These are phyloP conservation scores for Oryzias sinensis DNA, from an alignment of 2,797 vertebrate genomes.

Conservation along the genomic window DNA sequence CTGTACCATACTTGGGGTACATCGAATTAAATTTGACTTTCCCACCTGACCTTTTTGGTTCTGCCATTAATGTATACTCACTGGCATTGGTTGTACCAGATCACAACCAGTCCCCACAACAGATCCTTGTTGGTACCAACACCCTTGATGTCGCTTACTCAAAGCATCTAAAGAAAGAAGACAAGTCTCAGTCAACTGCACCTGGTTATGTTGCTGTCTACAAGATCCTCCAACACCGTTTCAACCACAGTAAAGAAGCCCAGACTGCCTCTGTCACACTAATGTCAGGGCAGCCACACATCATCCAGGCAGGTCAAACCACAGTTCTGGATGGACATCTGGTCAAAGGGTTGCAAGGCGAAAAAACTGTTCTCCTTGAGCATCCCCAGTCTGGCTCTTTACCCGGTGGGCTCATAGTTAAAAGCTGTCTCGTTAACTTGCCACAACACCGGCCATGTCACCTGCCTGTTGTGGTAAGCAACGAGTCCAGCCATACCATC, in stretches of 20 bases:
- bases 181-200: too few relatives aligned
- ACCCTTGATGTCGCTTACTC: too few relatives aligned
- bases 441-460: slow-evolving; percentile 1
- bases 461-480: background rate
- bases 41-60: background rate
- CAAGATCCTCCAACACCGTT: too few relatives aligned
- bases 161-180: too few relatives aligned
- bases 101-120: background rate
- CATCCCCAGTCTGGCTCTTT: background rate
- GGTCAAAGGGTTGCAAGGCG: background rate
- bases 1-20: background rate
- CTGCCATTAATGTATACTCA: too few relatives aligned
- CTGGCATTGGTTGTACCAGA: too few relatives aligned
- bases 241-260: too few relatives aligned
- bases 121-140: too few relatives aligned
- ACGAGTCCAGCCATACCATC: background rate
- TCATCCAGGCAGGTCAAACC: background rate
- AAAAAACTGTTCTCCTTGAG: background rate
- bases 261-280: too few relatives aligned
- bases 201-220: too few relatives aligned
- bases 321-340: background rate
- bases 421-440: background rate
- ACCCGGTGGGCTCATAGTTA: background rate
- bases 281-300: too few relatives aligned
- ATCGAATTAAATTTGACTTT: background rate